Conservation (phyloP, 2,113 vertebrate genomes). For the Nesoenas mayeri region DNA sequence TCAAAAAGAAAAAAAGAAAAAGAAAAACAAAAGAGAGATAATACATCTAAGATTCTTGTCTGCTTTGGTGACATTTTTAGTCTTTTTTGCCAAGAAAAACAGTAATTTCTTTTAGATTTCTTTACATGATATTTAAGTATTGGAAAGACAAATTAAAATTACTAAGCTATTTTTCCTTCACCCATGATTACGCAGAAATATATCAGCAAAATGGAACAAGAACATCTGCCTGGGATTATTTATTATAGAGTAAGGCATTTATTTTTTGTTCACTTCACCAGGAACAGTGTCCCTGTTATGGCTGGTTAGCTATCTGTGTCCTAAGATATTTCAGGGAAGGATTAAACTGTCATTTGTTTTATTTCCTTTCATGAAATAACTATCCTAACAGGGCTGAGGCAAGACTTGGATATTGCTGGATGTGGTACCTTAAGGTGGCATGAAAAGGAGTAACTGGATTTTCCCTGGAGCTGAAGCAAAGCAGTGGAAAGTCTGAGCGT, state of each 20-base stretch:
- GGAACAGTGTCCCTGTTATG: conserved; percentile 40
- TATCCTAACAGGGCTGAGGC: neutral
- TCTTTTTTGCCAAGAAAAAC: conserved; percentile 38
- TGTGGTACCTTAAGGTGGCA: conserved; percentile 1
- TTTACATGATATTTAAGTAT: conserved; percentile 11
- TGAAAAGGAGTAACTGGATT: neutral
- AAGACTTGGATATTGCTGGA: neutral
- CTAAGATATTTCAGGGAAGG: conserved; percentile 47
- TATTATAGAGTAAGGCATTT: conserved; percentile 40
- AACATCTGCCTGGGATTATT: conserved; percentile 57
- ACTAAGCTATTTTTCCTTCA: conserved; percentile 28
- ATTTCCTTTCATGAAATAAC: conserved; percentile 46
- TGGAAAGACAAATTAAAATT: conserved; percentile 44
- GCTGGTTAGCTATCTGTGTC: conserved; percentile 51
- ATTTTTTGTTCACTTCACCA: conserved; percentile 29
- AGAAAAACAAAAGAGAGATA: neutral
- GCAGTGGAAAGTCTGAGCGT: neutral
- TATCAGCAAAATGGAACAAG: conserved; percentile 36
- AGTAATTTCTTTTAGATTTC: neutral
- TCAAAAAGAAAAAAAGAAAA: neutral
- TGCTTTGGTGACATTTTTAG: conserved; percentile 15
- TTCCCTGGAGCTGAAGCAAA: neutral
- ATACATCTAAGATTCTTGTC: neutral
- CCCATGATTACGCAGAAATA: conserved; percentile 33
- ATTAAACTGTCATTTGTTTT: conserved; percentile 60